Conservation (phyloP, 2,888 invertebrate genomes). For the Octonoba sinensis region DNA sequence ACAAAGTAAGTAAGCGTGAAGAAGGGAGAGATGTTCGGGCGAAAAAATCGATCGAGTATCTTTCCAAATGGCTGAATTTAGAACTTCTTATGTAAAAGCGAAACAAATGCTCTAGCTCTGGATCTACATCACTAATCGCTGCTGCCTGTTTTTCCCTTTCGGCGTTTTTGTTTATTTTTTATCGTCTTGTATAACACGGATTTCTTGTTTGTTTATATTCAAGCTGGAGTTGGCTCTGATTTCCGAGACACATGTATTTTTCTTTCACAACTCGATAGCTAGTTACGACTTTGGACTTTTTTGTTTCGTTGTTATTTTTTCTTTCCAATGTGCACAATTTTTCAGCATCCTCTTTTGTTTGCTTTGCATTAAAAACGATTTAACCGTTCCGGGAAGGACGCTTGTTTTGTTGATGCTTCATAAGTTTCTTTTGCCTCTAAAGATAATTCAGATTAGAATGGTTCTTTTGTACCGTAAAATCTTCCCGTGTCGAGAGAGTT, state of each 20-base stretch:
- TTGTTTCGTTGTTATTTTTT: background rate
- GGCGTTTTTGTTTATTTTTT: background rate
- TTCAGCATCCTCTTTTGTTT: conserved; percentile 13
- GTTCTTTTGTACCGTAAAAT: too few species aligned
- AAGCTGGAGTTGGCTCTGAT: conserved; percentile 30
- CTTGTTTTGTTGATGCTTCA: conserved; percentile 16
- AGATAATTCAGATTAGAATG: too few species aligned
- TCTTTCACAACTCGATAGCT: conserved; percentile 35
- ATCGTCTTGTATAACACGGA: conserved; percentile 19
- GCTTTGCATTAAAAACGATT: conserved; percentile 46
- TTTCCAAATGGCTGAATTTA: conserved; percentile 23
- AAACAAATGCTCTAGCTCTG: conserved; percentile 31
- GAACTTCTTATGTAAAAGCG: background rate
- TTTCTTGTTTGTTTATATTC: conserved; percentile 38
- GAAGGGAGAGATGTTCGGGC: background rate
- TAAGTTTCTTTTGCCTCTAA: conserved; percentile 17
- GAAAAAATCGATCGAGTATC: conserved; percentile 32
- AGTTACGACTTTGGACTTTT: conserved; percentile 3
- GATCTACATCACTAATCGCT: conserved; percentile 55
- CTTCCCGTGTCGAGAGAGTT: too few species aligned
- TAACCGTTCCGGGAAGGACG: conserved; percentile 15
- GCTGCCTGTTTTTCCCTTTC: conserved; percentile 3
- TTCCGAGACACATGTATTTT: conserved; percentile 43
- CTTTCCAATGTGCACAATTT: too few species aligned
- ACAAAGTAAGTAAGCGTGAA: background rate